Evolutionary conservation across 2,797 vertebrate species (phyloP).

Genomic region (Hemibagrus guttatus): DNA sequence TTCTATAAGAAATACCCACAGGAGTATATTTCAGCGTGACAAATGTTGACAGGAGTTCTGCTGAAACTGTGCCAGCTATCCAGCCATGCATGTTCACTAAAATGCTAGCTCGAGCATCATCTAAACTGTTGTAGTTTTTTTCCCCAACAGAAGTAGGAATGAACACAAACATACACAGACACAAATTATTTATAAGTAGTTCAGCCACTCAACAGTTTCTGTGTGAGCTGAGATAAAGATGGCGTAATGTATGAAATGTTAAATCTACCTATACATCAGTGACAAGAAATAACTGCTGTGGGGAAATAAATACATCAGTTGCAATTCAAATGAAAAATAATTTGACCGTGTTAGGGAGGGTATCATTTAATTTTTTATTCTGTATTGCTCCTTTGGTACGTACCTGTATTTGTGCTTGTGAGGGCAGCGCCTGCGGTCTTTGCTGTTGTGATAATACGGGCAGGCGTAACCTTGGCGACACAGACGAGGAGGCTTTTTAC

Average conservation of each 20-base stretch:
- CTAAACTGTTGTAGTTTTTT: background rate
- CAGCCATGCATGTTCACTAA: no score
- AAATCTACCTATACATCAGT: background rate
- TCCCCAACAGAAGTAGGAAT: background rate
- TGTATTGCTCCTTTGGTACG: background rate
- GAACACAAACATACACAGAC: background rate
- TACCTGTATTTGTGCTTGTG: constrained; percentile 99
- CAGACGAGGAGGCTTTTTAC: constrained; percentile 95
- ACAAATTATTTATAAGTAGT: background rate
- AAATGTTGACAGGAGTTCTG: background rate
- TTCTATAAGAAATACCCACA: no score
- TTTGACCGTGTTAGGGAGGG: background rate
- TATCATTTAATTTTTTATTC: background rate
- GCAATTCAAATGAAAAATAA: background rate
- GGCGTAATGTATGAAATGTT: background rate
- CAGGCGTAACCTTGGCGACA: constrained; percentile 99
- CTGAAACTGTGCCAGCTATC: background rate
- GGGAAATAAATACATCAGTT: background rate
- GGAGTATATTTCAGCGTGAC: no score
- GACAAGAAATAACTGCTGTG: background rate
- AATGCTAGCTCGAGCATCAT: no score
- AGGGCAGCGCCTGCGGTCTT: constrained; percentile 95
- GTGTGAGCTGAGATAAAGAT: background rate
- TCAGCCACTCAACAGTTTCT: background rate
- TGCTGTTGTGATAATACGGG: constrained; percentile 98